A percentile compares a stretch with the other conserved stretches of the same genome.
phyloP scores from a whole-genome alignment of 1,140 invertebrate genomes.

The Mactra quadrangularis region DNA sequence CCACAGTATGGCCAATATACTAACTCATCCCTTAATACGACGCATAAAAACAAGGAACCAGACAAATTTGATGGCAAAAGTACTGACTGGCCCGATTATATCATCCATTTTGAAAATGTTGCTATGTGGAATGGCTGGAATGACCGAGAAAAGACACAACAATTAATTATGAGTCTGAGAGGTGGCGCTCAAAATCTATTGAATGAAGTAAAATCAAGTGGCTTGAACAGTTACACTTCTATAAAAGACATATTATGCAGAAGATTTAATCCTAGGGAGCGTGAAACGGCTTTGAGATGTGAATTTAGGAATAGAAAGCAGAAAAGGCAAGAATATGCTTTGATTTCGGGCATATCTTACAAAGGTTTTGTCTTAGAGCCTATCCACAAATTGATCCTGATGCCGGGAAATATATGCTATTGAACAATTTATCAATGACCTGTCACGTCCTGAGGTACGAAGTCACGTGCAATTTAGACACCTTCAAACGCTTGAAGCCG shows the following conservation, averaged over 20 bases:
- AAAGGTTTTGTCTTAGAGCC: constrained; percentile 48
- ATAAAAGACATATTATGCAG: constrained; percentile 36
- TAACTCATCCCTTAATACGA: neutral
- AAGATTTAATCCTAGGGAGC: constrained; percentile 52
- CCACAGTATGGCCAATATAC: no score
- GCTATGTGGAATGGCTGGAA: constrained; percentile 59
- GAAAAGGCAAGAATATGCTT: constrained; percentile 38
- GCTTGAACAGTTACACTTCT: constrained; percentile 35
- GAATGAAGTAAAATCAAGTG: constrained; percentile 42
- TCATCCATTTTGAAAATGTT: constrained; percentile 64
- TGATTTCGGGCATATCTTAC: constrained; percentile 53
- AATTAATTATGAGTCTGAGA: constrained; percentile 61
- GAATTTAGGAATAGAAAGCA: constrained; percentile 54
- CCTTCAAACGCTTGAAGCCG: constrained; percentile 41
- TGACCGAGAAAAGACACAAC: constrained; percentile 52
- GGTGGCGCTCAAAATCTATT: constrained; percentile 57
- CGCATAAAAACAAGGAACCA: constrained; percentile 60
- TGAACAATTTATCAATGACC: constrained; percentile 49
- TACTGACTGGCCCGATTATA: constrained; percentile 62
- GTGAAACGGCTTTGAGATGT: constrained; percentile 42
- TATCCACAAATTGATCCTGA: constrained; percentile 52
- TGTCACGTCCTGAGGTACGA: constrained; percentile 41
- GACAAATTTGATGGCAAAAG: constrained; percentile 63
- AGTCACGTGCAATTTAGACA: constrained; percentile 54
- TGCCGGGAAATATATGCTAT: constrained; percentile 13